Evolutionary conservation across 2,113 vertebrate species (phyloP), one percentile per base, ranked within the genome.

Genomic region (Corythoichthys intestinalis): DNA sequence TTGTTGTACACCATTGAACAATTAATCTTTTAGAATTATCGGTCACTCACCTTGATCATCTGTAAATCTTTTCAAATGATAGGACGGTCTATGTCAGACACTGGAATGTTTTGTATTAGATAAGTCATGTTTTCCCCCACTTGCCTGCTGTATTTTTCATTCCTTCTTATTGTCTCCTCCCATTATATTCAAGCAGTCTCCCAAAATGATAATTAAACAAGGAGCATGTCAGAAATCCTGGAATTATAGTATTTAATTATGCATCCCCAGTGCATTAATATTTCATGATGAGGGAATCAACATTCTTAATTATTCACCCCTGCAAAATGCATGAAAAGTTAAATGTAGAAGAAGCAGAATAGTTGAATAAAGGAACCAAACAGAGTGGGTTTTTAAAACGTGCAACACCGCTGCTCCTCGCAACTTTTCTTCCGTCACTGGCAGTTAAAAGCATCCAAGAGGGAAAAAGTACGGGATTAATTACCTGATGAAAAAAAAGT

Each of bases 171-270:
- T 82, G 87, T 86, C 87, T 92, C 82, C 89, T 91, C 54, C 58
- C 90, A 86, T 90, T 86, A 88, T 91, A 85, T 91, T 92, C 82
- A 92, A 89, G 79, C 81, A 87, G 74, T 75, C 79, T 82, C 82
- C 76, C 67, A 81, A 85, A 84, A 89, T 87, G 74, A 78, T 90
- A 92, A 93, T 85, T 89, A 87, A 93, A 93, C 89, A 74, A 92
- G 86, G 92, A 92, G 94, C 88, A 89, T 91, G 86, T 89, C 87
- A 93, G 90, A 94, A 94, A 90, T 88, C 85, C 89, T 91, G 86
- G 94, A 94, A 94, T 96, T 95, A 94, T 94, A 93, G 88, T 91
- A 83, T 92, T 94, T 97, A 94, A 98, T 97, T 96, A 98, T 95
- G 94, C 92, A 95, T 94, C 90, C 89, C 87, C 82, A 89, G 90